These are phyloP conservation scores for Deroptyus accipitrinus DNA, from an alignment of 2,113 vertebrate genomes.

Conservation along the genomic window DNA sequence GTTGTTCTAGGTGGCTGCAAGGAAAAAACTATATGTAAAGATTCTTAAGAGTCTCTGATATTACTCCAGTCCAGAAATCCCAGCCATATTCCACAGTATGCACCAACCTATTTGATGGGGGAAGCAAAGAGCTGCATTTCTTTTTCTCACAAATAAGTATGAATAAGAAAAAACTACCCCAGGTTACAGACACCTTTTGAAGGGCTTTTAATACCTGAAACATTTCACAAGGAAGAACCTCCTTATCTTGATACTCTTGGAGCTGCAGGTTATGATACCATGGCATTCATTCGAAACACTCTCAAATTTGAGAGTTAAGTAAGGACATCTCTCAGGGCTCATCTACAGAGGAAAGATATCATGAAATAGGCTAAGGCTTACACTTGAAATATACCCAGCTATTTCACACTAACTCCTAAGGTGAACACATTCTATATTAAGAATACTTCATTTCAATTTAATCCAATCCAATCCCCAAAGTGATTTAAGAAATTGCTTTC, in stretches of 20 bases:
- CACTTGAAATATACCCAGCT: neutral
- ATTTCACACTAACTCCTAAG: neutral
- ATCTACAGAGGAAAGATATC: neutral
- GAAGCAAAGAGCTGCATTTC: neutral
- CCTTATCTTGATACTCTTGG: neutral
- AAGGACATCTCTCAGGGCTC: neutral
- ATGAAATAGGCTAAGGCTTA: slow-evolving; percentile 20
- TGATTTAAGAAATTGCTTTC: neutral
- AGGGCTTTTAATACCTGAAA: neutral
- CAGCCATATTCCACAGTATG: neutral
- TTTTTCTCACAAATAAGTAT: neutral
- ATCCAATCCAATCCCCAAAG: slow-evolving; percentile 1
- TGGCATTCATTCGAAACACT: neutral
- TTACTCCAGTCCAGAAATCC: neutral
- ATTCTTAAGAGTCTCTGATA: neutral
- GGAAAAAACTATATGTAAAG: neutral
- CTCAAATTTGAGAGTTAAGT: neutral
- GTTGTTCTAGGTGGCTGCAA: neutral
- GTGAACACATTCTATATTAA: slow-evolving; percentile 23
- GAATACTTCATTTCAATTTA: neutral
- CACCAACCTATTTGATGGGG: neutral
- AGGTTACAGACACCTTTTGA: neutral
- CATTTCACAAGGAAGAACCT: neutral
- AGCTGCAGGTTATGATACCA: neutral
- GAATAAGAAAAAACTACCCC: neutral